A percentile compares a stretch with the other conserved stretches of the same genome.
Conservation (phyloP, 2,797 vertebrate genomes). For the Cichlasoma orientale region DNA sequence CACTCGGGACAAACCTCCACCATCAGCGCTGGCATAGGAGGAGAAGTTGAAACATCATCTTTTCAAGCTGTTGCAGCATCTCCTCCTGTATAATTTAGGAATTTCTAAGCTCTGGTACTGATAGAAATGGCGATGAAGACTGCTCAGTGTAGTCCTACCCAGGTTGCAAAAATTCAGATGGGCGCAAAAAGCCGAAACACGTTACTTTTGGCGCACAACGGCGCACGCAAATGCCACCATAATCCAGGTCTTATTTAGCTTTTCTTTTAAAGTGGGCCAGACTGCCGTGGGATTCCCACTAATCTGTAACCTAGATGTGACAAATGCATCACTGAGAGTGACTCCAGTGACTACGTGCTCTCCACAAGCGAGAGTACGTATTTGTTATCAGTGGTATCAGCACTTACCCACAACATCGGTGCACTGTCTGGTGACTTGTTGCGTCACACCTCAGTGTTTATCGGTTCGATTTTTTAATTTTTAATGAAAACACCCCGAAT, state of each 20-base stretch:
- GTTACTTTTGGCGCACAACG: not conserved
- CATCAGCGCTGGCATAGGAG: not conserved
- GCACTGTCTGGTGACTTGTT: not conserved
- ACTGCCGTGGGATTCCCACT: not conserved
- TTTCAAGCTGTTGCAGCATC: not conserved
- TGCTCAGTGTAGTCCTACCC: not conserved
- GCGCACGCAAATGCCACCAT: not conserved
- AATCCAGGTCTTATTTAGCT: not conserved
- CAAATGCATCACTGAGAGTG: slow-evolving; percentile 1
- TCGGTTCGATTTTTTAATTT: slow-evolving; percentile 15
- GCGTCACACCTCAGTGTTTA: slow-evolving; percentile 8
- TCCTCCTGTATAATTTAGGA: not conserved
- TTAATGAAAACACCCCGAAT: slow-evolving; percentile 42
- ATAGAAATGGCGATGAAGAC: not conserved
- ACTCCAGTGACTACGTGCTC: slow-evolving; percentile 18
- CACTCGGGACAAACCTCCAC: not conserved
- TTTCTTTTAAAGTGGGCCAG: not conserved
- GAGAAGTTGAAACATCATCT: not conserved
- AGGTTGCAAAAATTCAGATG: not conserved
- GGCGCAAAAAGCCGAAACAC: not conserved
- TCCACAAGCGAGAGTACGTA: not conserved
- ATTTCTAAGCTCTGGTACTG: not conserved
- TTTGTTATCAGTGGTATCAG: slow-evolving; percentile 8
- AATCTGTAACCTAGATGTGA: slow-evolving; percentile 15
- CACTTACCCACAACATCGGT: not conserved